These are phyloP conservation scores for Alauda arvensis DNA, from an alignment of 2,797 vertebrate genomes.

Conservation along the genomic window DNA sequence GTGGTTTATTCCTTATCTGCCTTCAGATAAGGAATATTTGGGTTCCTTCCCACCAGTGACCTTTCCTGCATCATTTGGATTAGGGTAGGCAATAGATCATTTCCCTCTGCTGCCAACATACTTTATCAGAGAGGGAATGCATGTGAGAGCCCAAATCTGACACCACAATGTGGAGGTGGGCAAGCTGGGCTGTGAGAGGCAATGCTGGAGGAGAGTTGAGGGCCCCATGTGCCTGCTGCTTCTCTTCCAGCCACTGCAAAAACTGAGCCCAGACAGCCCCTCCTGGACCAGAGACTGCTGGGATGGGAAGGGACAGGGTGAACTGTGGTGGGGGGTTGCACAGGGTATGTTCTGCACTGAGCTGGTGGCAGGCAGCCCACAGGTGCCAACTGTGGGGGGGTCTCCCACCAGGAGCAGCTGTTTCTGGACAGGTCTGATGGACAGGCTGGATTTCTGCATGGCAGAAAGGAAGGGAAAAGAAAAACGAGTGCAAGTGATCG, in stretches of 20 bases:
- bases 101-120: background rate
- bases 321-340: background rate
- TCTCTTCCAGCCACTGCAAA: background rate
- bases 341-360: background rate
- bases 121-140: background rate
- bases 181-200: background rate
- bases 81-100: background rate
- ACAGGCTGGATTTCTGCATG: background rate
- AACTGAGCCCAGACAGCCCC: background rate
- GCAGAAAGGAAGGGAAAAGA: background rate
- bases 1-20: background rate
- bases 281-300: background rate
- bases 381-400: background rate
- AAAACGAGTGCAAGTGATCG: rapidly evolving
- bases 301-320: background rate
- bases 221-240: background rate
- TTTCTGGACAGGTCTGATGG: background rate
- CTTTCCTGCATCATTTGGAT: background rate
- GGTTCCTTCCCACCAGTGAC: background rate
- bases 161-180: background rate
- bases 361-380: background rate
- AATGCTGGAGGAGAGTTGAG: background rate
- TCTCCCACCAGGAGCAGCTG: background rate
- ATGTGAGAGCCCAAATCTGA: background rate
- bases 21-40: background rate